Percentiles rank a stretch among this genome's conserved stretches.
phyloP scores from a whole-genome alignment of 1,140 invertebrate species.

The Chrysomallon squamiferum region DNA sequence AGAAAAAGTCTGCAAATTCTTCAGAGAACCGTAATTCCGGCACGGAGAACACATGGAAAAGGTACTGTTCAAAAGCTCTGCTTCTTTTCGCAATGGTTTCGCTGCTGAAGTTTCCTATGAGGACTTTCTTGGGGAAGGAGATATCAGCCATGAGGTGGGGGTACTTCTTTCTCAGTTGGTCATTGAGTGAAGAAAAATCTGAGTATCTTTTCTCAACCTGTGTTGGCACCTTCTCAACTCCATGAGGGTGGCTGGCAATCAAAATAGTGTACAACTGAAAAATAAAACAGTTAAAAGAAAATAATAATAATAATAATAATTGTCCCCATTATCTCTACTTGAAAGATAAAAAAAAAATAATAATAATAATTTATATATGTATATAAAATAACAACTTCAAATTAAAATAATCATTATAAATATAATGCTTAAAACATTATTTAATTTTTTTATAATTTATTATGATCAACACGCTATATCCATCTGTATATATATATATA shows the following conservation, averaged over 20 bases:
- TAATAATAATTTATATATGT: too few relatives aligned
- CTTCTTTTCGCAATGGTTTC: constrained; percentile 75
- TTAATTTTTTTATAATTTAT: too few relatives aligned
- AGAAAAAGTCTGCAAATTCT: constrained; percentile 74
- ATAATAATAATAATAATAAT: too few relatives aligned
- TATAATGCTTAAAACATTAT: too few relatives aligned
- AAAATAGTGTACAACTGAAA: constrained; percentile 60
- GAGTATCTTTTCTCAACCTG: constrained; percentile 78
- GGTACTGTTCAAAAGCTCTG: constrained; percentile 74
- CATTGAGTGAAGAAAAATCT: constrained; percentile 76
- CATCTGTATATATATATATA: too few relatives aligned
- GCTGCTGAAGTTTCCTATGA: constrained; percentile 79
- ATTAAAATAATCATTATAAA: too few relatives aligned
- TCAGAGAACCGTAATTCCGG: constrained; percentile 69
- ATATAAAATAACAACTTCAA: too few relatives aligned
- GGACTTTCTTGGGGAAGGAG: constrained; percentile 76
- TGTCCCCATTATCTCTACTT: too few relatives aligned
- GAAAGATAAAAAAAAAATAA: too few relatives aligned
- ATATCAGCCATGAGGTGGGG: constrained; percentile 69
- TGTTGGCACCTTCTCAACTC: constrained; percentile 64
- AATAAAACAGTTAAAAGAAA: not conserved
- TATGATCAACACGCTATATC: too few relatives aligned
- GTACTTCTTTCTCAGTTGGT: constrained; percentile 70
- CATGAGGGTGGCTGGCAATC: constrained; percentile 46
- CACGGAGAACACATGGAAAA: constrained; percentile 70